Evolutionary conservation across 2,888 invertebrate species (phyloP), one percentile per base, ranked within the genome.

Genomic region (Noctua fimbriata): DNA sequence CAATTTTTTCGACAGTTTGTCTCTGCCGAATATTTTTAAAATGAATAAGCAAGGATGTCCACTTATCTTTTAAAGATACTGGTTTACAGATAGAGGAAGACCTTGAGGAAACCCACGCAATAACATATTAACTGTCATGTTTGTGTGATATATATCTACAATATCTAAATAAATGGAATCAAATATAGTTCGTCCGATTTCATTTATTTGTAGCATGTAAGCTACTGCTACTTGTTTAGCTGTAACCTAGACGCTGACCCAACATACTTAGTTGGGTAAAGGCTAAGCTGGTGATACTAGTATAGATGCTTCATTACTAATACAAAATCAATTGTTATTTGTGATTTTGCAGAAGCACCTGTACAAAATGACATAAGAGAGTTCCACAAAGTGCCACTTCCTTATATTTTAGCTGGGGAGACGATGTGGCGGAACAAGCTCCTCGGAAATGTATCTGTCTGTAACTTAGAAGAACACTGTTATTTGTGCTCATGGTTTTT

Each of bases 101-200:
- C 81, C 58, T 60, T 81, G 82, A 60, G 73, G 41, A 49, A 67
- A 73, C 81, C 66, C 58, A 60, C 32, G 18, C 24, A 32, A 32
- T 58, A 32, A 32, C 14, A n/a, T 58, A n/a, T 14, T 14, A 58
- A 58, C 16, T 79, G 67, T 60, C 60, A 32, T 44, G n/a, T 21
- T 69, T 41, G 12, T 28, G 5, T 47, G 55, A 49, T 78, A n/a
- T n/a, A 1, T 47, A 21, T 49, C 24, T 7, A 14, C 44, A 44
- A 44, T 44, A 44, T 44, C 44, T 44, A 12, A 44, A 44, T 10
- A 44, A 44, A 44, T 44, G 10, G 1, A 12, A 44, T 44, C 1
- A 44, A 44, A 44, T 1, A 44, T 44, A 44, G 44, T 44, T 44
- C 44, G 44, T n/a, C 14, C 24, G 49, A 32, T n/a, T 44, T 16